These are phyloP conservation scores for Fabriciana adippe DNA, from an alignment of 2,888 invertebrate genomes.

Conservation along the genomic window DNA sequence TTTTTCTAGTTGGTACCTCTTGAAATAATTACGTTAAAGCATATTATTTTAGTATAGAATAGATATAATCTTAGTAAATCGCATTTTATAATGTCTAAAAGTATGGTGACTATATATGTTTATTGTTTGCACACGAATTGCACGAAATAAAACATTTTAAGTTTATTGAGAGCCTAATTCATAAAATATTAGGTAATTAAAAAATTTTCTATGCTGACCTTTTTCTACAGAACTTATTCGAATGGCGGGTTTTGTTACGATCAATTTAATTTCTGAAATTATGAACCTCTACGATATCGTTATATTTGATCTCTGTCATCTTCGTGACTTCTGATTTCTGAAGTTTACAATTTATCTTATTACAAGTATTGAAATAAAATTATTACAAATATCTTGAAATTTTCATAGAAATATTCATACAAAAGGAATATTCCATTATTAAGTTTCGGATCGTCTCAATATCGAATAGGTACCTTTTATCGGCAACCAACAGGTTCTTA, in stretches of 20 bases:
- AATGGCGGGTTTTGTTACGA: neutral
- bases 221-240: neutral
- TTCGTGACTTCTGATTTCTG: neutral
- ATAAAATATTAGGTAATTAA: neutral
- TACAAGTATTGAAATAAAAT: neutral
- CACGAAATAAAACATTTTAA: no score
- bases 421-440: constrained; percentile 9
- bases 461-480: neutral
- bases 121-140: no score
- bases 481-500: neutral
- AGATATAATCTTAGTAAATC: no score
- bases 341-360: neutral
- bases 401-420: neutral
- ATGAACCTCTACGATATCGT: neutral
- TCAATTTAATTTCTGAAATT: neutral
- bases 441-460: neutral
- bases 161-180: neutral
- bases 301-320: neutral
- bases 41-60: no score
- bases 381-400: neutral
- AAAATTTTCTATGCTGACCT: neutral
- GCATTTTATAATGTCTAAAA: no score
- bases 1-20: no score
- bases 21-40: no score
- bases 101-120: no score